Conservation (phyloP, 2,113 vertebrate genomes). For the Alligator mississippiensis region DNA sequence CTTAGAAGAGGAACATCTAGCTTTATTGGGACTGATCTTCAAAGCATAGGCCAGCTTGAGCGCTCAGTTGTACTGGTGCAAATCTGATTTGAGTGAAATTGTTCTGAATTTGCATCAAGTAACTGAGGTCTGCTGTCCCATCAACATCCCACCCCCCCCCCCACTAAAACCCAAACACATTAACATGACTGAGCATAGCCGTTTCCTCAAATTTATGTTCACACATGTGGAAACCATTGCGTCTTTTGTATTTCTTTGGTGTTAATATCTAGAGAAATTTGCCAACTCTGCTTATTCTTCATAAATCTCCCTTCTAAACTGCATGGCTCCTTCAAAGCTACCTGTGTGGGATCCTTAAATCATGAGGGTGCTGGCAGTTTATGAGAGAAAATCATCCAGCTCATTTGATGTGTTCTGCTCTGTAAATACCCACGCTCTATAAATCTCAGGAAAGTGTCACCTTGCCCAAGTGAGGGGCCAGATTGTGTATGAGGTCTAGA, state of each 20-base stretch:
- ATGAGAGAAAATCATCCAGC: background rate
- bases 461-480: background rate
- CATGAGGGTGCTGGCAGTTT: background rate
- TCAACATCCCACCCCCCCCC: background rate
- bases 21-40: conserved; percentile 5
- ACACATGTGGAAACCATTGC: background rate
- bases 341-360: background rate
- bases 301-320: background rate
- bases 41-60: background rate
- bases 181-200: background rate
- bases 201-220: background rate
- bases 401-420: background rate
- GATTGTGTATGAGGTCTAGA: background rate
- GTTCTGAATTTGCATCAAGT: background rate
- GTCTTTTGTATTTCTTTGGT: background rate
- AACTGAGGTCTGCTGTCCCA: background rate
- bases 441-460: background rate
- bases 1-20: background rate
- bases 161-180: conserved; percentile 22
- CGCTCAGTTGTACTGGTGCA: background rate
- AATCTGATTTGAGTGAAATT: background rate
- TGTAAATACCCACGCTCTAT: background rate
- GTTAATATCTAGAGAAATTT: background rate
- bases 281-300: background rate
- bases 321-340: background rate